These are phyloP conservation scores for Argya squamiceps DNA, from an alignment of 2,797 vertebrate genomes.

Conservation along the genomic window DNA sequence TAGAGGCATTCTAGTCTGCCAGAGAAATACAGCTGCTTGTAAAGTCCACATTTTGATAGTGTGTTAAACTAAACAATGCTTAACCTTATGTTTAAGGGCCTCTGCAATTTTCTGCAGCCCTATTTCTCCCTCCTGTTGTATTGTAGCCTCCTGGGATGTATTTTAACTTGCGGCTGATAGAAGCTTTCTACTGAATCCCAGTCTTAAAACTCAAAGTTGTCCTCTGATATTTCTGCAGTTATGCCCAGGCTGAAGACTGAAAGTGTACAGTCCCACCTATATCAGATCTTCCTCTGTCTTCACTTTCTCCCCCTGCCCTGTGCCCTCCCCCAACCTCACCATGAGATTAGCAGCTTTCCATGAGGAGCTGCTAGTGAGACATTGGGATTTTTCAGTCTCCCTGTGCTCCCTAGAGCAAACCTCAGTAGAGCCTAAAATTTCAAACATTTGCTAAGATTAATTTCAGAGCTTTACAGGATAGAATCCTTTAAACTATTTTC, in stretches of 20 bases:
- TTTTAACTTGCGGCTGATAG: neutral
- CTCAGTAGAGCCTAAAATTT: neutral
- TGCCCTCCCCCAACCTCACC: neutral
- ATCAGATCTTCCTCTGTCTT: neutral
- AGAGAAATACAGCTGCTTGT: constrained; percentile 37
- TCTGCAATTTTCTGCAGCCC: neutral
- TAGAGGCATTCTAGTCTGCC: constrained; percentile 2
- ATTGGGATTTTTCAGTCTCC: neutral
- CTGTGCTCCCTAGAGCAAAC: neutral
- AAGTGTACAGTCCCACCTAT: neutral
- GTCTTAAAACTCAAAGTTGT: neutral
- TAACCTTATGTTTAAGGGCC: neutral
- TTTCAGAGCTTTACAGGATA: neutral
- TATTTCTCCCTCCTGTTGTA: neutral
- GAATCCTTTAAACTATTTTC: neutral
- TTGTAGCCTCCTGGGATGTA: neutral
- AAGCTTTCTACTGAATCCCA: neutral
- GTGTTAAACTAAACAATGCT: constrained; percentile 8
- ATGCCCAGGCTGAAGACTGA: neutral
- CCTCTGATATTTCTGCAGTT: neutral
- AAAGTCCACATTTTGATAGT: constrained; percentile 12
- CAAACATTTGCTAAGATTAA: neutral
- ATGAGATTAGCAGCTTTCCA: neutral
- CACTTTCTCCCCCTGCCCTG: neutral
- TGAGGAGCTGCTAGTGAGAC: neutral